Conservation (phyloP, 2,888 invertebrate genomes). For the Cosmia trapezina region DNA sequence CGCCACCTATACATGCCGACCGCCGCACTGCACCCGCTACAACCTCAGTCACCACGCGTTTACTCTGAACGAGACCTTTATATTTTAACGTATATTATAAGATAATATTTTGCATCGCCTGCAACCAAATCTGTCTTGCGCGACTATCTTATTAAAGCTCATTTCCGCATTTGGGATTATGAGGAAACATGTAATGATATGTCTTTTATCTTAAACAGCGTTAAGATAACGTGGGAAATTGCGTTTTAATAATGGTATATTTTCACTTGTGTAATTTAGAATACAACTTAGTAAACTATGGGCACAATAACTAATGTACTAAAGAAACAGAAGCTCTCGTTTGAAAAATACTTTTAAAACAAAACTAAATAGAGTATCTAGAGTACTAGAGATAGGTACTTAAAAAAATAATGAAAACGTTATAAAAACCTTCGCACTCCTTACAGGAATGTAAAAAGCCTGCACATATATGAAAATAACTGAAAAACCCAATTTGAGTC, state of each 20-base stretch:
- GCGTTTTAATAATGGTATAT: slow-evolving; percentile 1
- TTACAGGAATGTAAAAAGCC: slow-evolving; percentile 29
- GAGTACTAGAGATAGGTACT: neutral
- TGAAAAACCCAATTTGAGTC: slow-evolving; percentile 57
- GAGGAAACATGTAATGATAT: slow-evolving; percentile 29
- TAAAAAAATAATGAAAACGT: neutral
- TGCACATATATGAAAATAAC: slow-evolving; percentile 51
- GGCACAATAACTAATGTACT: neutral
- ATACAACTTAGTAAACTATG: neutral
- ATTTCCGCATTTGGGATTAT: slow-evolving; percentile 40
- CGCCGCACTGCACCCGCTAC: neutral
- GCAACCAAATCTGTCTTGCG: slow-evolving; percentile 33
- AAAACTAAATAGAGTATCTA: neutral
- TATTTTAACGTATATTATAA: slow-evolving; percentile 16
- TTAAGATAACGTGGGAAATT: slow-evolving; percentile 29
- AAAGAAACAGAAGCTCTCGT: neutral
- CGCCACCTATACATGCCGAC: neutral
- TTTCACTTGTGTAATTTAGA: slow-evolving; percentile 1
- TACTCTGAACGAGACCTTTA: neutral
- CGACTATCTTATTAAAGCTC: slow-evolving; percentile 38
- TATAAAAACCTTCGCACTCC: slow-evolving; percentile 27
- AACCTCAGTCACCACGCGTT: neutral
- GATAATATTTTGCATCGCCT: slow-evolving; percentile 38
- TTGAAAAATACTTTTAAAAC: neutral
- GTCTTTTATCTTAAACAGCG: slow-evolving; percentile 13